Base-by-base conservation (phyloP, 2,797 vertebrate species). In the Babyrousa celebensis region DNA sequence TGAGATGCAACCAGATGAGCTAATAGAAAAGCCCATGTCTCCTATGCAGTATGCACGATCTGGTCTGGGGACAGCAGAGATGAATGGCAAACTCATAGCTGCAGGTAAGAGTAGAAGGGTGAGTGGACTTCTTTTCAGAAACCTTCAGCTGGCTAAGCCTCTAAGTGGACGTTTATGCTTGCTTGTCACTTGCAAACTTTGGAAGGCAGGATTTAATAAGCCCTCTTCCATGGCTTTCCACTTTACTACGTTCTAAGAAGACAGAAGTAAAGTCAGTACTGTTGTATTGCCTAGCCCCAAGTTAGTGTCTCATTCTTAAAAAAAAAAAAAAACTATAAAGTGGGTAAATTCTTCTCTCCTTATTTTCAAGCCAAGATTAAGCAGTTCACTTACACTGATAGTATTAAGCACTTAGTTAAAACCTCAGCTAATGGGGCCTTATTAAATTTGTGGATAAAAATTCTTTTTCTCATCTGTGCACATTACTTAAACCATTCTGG, bases 41-140 rank as follows among this genome's bases (percentile, higher is more conserved):
- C 99, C 99, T 40, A 99, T 99, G 99, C 99, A 99, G 96, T 99
- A 99, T 0, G 99, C 99, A 36, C 99, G 99, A 80, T 99, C 99
- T 0, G 99, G 99, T 17, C 98, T 99, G 97, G 99, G 99, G 96
- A 99, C 99, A 0, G 99, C 99, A 0, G 99, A 99, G 36, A 98
- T 99, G 67, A 99, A 99, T 0, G 99, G 99, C 91, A 99, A 97
- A 92, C 99, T 99, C 36, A 99, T 99, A 0, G 99, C 99, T 74
- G 99, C 99, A 99, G 99, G 99, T 99, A 96, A 98, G 94, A 92
- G 21, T 18, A 86, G 18, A 63, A 82, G 3, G 10, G 43, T 48
- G 40, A 15, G 48, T 25, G 27, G 25, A 48, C 43, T 48, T 48
- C 72, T 85, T 23, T 16, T 15, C 5, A 6, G 67, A 80, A 83